A percentile compares a stretch with the other conserved stretches of the same genome.
These are phyloP conservation scores for Lethenteron camtschaticum DNA, from an alignment of 2,113 vertebrate species.

Conservation along the genomic window DNA sequence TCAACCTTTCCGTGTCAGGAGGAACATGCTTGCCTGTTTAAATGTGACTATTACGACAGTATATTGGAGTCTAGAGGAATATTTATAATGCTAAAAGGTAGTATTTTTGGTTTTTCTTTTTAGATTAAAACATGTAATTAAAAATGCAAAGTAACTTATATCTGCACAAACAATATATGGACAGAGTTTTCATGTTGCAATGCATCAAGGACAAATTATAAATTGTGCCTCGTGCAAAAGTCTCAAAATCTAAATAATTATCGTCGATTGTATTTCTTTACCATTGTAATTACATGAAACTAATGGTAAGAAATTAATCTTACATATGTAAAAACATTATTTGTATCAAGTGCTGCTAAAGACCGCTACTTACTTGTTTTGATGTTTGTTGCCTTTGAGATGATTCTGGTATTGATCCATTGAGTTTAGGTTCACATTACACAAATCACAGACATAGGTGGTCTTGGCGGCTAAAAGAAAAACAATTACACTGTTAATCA, in stretches of 20 bases:
- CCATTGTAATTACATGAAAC: no score
- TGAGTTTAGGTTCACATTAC: slow-evolving; percentile 1
- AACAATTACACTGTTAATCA: no score
- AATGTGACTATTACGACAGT: no score
- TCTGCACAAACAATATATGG: background rate
- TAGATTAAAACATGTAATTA: background rate
- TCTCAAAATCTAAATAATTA: no score
- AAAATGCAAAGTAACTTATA: background rate
- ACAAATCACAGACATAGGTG: background rate
- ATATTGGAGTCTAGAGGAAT: background rate
- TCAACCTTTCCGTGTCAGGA: no score
- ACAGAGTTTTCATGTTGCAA: background rate
- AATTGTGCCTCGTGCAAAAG: no score
- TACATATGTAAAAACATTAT: background rate
- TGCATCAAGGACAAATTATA: no score
- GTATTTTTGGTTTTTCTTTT: background rate
- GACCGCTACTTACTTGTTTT: background rate
- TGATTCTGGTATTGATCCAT: slow-evolving; percentile 2
- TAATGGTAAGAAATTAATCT: background rate
- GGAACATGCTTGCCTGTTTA: no score
- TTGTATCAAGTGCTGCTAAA: background rate
- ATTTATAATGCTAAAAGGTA: background rate
- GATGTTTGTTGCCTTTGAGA: slow-evolving; percentile 3
- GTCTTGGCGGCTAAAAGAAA: no score
- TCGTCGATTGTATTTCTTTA: no score